These are phyloP conservation scores for Anisognathus igniventris DNA, from an alignment of 2,797 vertebrate genomes.

Conservation along the genomic window DNA sequence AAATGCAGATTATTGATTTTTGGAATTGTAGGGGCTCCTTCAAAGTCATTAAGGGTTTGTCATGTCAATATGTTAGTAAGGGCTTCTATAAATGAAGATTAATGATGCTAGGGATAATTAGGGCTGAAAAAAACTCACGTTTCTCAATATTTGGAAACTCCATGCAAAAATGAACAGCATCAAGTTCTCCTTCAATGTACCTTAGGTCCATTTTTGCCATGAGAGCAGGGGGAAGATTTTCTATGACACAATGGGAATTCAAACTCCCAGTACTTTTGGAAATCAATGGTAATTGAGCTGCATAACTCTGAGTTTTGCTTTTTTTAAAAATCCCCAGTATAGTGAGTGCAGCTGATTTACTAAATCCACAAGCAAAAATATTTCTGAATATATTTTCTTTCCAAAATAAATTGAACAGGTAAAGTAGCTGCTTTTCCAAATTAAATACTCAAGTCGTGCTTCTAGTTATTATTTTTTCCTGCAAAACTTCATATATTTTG, in stretches of 20 bases:
- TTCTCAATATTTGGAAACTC: neutral
- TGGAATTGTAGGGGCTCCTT: neutral
- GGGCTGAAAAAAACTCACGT: neutral
- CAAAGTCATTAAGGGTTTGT: neutral
- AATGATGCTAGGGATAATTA: conserved; percentile 1
- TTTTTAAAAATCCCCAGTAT: neutral
- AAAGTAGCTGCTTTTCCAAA: neutral
- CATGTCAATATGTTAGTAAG: neutral
- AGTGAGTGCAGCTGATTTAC: neutral
- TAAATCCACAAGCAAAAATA: neutral
- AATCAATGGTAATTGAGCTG: neutral
- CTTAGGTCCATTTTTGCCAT: neutral
- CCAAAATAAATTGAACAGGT: neutral
- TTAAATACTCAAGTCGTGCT: neutral
- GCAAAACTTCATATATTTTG: neutral
- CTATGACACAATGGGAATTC: neutral
- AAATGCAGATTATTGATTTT: conserved; percentile 14
- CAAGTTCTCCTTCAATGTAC: neutral
- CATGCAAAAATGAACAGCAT: neutral
- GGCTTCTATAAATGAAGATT: conserved; percentile 29
- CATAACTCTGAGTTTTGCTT: neutral
- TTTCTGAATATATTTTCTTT: neutral
- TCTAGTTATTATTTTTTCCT: neutral
- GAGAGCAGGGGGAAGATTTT: neutral
- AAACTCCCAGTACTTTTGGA: neutral